Evolutionary conservation across 2,888 invertebrate species (phyloP), one percentile per base, ranked within the genome.

Genomic region (Nymphalis polychloros): DNA sequence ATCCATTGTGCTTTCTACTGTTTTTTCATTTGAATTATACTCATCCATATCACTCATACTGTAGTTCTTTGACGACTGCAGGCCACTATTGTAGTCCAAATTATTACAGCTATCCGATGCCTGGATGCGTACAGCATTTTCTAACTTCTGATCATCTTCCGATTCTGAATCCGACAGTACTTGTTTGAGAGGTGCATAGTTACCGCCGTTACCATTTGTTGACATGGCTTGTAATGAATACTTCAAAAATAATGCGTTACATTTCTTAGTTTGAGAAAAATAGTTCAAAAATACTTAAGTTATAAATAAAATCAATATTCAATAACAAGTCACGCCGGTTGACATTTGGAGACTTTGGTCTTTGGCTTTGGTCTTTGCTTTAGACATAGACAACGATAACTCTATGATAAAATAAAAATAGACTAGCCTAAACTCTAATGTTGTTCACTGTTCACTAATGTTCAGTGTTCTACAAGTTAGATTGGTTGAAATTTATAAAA

Each of bases 181-280:
- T 89, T 96, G 96, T 72, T 96, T 96, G 79, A 97, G 86, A 67
- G 96, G 96, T 78, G 96, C 94, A 84, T 97, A 97, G 78, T 94
- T 94, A 66, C 85, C 91, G 69, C 90, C 88, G 77, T 84, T 90
- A 69, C 90, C 91, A 87, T 89, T 91, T 74, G 84, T 82, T 79
- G 91, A 85, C 92, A 92, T 92, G 84, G 81, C 81, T 79, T 77
- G 74, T 57, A 60, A 20, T 60, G 62, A 62, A 31, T 64, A 52
- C 61, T 59, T 60, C 4, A 63, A 50, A 64, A 62, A 68, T 60
- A 50, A 61, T 59, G 60, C 59, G 69, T 67, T 57, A 72, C 73
- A 69, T 74, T 70, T 69, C 72, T 62, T 66, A 57, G 19, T 57
- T 55, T 55, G 16, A 50, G 41, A 50, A 59, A 63, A 61, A 62